Evolutionary conservation across 2,113 vertebrate species (phyloP), one percentile per base, ranked within the genome.

Genomic region (Pandion haliaetus): DNA sequence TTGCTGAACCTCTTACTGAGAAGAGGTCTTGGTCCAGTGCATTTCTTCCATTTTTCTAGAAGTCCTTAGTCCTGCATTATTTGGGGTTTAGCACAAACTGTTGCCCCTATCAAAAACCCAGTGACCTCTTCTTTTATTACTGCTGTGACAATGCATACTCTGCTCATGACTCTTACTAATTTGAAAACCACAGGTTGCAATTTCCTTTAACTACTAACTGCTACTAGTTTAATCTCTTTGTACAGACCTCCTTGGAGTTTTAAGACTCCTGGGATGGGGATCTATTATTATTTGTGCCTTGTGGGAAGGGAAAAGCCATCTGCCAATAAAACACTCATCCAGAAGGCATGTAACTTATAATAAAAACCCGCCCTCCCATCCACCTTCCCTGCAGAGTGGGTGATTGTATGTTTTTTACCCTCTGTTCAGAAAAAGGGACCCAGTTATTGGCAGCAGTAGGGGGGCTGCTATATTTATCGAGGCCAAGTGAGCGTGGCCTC

Each of bases 271-370:
- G 92, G 85, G 90, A 90, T 81, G 71, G 82, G 67, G 47, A 83
- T 93, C 74, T 94, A 55, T 95, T 96, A 95, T 97, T 95, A 82
- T 95, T 96, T 90, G 78, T 94, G 87, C 93, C 86, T 90, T 90
- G 66, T 90, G 62, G 94, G 91, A 94, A 93, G 67, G 71, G 77
- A 94, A 86, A 93, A 91, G 47, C 88, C 95, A 96, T 94, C 94
- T 96, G 92, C 93, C 91, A 94, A 96, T 94, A 94, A 97, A 97
- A 92, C 90, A 83, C 82, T 97, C 92, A 95, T 97, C 93, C 91
- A 97, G 89, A 96, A 97, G 89, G 95, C 95, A 90, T 88, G 89
- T 89, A 91, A 87, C 82, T 94, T 96, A 80, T 26, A 96, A 97
- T 96, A 95, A 95, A 95, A 93, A 83, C 63, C 74, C 0, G 0